Base-by-base conservation (phyloP, 2,888 invertebrate species). In the Dyspetes luteomarginatus region DNA sequence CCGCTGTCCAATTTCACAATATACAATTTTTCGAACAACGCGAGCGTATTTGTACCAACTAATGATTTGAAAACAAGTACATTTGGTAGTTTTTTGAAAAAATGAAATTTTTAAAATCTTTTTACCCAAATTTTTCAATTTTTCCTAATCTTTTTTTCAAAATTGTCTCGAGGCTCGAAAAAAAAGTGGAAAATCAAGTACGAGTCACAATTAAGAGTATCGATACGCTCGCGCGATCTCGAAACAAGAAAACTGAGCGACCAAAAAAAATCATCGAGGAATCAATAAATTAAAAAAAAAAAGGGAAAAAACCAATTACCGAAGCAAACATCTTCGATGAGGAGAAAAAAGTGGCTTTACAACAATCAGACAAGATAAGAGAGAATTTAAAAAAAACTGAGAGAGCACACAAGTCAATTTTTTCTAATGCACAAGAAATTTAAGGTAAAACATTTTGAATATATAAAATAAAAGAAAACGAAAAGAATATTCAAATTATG, bases 341-440 rank as follows among this genome's bases (percentile, higher is more conserved):
- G 15, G n/a, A 71, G 28, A 69, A 41, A 79, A 68, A 50, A 30
- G 56, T 71, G 43, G n/a, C 67, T 82, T 81, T 75, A 55, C 43
- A 73, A 78, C 68, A 73, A 73, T 56, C 75, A 55, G 68, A 64
- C 69, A 68, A 81, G 56, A 36, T 48, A 43, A n/a, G 19, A 15
- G 30, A 71, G 60, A 65, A 62, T 9, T 60, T 72, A 67, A 69
- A 67, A 45, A 68, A 55, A 60, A 58, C 73, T 19, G 50, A 56
- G 62, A 86, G 72, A 83, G 85, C 84, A 86, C 86, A 85, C 79
- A 85, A 78, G 88, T 88, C 87, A 88, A 88, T 88, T 88, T 87
- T 79, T 88, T 87, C 85, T 85, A 88, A 84, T 85, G 88, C 88
- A 88, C 87, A 81, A 69, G 83, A 85, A 78, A 84, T 80, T 82